Conservation (phyloP, 2,113 vertebrate genomes). For the Montifringilla adamsi region DNA sequence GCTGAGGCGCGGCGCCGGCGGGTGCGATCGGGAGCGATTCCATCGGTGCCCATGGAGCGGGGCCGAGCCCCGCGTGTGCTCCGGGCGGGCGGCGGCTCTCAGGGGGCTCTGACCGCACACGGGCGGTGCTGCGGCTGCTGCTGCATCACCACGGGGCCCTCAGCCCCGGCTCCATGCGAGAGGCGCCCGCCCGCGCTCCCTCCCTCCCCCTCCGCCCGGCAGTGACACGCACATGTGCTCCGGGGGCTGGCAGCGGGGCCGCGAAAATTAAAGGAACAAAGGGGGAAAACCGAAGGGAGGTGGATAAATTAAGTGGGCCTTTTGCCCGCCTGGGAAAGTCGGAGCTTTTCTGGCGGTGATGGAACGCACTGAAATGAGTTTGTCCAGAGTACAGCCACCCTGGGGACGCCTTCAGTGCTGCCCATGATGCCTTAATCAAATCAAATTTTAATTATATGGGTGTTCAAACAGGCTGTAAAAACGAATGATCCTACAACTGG, state of each 20-base stretch:
- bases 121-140: background rate
- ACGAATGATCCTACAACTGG: background rate
- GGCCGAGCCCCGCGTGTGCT: conserved; percentile 28
- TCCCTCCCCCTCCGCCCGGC: conserved; percentile 41
- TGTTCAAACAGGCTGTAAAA: background rate
- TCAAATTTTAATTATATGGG: background rate
- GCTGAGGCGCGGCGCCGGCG: conserved; percentile 18
- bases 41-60: conserved; percentile 57
- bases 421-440: background rate
- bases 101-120: background rate
- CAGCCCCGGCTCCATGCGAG: conserved; percentile 38
- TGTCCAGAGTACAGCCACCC: rapidly evolving
- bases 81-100: conserved; percentile 12
- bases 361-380: background rate
- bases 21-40: conserved; percentile 24
- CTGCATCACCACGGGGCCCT: background rate
- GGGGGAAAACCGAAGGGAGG: background rate
- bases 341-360: background rate
- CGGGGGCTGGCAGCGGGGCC: conserved; percentile 49
- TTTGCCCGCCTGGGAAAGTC: background rate
- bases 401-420: background rate
- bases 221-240: conserved; percentile 52
- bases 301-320: background rate
- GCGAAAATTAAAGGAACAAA: conserved; percentile 49
- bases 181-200: background rate